Base-by-base conservation (phyloP, 1,140 invertebrate genomes). In the Drosophila dunni region DNA sequence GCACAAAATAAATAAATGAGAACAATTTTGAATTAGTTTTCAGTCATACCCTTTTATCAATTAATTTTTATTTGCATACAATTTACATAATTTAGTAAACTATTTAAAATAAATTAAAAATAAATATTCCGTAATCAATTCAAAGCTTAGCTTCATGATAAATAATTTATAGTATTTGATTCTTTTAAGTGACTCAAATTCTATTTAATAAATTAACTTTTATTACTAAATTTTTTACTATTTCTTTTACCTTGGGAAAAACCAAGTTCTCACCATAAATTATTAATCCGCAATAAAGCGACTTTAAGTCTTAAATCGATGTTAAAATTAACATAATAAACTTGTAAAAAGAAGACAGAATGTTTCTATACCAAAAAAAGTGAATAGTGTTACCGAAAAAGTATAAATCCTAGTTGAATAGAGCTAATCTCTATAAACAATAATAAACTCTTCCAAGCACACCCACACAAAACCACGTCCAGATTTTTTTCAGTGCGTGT, bases 401-500 rank as follows among this genome's bases (percentile, higher is more conserved):
- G 15, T 45, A 33, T 45, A 7, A 48, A 20, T 17, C 44, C 9
- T 44, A 36, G 15, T 34, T 48, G 7, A 48, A 36, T 38, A 8
- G 33, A 1, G 9, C 20, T 62, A 38, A 17, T 20, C 29, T 34
- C 44, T 34, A 33, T 13, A 36, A 29, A 61, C 36, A 61, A 50
- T 53, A 20, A 33, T 46, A 20, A 9, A 17, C 24, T 29, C 24
- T 44, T 40, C 3, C 51, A 53, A 40, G 44, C 13, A 57, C 72
- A 44, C 66, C 72, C 57, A 61, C 56, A 42, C 50, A 17, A 17
- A n/a, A 36, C 7, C 33, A 46, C 36, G 11, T 38, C 33, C 15
- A 34, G 6, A 46, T 56, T 11, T 38, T 64, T 62, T 61, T 57
- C 11, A 57, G 38, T 2, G 62, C 45, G 58, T 73, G 75, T 62